Conservation (phyloP, 2,113 vertebrate species). For the Eulacestoma nigropectus region DNA sequence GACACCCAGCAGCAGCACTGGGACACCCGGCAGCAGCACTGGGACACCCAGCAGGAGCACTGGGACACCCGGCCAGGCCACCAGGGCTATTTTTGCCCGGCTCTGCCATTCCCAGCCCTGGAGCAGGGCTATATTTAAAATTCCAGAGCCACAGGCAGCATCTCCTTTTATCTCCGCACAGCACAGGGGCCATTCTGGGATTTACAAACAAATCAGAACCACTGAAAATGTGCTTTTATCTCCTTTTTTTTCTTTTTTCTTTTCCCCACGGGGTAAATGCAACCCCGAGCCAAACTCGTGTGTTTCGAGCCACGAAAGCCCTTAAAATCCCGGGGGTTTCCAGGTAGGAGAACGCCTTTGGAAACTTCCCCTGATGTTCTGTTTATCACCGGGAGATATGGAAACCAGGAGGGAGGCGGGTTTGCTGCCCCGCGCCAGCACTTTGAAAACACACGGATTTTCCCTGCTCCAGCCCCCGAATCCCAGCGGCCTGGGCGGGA, state of each 20-base stretch:
- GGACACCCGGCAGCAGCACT: not conserved
- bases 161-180: not conserved
- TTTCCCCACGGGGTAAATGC: not conserved
- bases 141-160: not conserved
- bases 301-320: accelerated
- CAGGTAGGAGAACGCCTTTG: accelerated
- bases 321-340: not conserved
- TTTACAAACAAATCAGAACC: not conserved
- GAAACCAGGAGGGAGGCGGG: not conserved
- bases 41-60: not conserved
- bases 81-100: constrained; percentile 66
- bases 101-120: constrained; percentile 52
- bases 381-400: accelerated
- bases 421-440: accelerated
- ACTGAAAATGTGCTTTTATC: not conserved
- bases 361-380: not conserved
- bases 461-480: not conserved
- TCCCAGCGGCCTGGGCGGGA: not conserved
- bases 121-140: constrained; percentile 61
- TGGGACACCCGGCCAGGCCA: not conserved
- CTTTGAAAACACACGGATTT: accelerated
- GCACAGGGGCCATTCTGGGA: not conserved
- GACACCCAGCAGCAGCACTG: not conserved
- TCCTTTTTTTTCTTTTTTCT: not conserved
- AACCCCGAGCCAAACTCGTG: not conserved